Evolutionary conservation across 1,140 invertebrate species (phyloP).

Genomic region (Brachionus plicatilis): DNA sequence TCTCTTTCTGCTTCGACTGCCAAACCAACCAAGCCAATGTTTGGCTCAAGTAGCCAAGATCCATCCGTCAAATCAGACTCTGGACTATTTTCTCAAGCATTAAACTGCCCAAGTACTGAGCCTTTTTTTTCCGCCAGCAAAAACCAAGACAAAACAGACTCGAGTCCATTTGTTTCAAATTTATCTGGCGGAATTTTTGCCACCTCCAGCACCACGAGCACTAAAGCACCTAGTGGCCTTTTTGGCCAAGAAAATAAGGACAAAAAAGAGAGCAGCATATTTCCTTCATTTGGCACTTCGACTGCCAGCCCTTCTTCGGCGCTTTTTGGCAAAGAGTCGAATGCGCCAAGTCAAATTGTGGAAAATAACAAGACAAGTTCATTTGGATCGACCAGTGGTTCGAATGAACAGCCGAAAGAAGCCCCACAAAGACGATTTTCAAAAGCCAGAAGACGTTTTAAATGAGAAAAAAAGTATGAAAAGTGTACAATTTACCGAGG

Average conservation of each 20-base stretch:
- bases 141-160: too few relatives aligned
- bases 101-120: too few relatives aligned
- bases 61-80: too few relatives aligned
- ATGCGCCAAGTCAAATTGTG: background rate
- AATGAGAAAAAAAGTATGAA: background rate
- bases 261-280: background rate
- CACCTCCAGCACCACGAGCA: too few relatives aligned
- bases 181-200: too few relatives aligned
- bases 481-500: background rate
- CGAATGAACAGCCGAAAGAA: background rate
- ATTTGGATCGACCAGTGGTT: background rate
- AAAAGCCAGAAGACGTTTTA: background rate
- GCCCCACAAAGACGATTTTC: background rate
- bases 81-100: too few relatives aligned
- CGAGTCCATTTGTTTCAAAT: too few relatives aligned
- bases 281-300: background rate
- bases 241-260: background rate
- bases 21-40: background rate
- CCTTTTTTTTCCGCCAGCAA: too few relatives aligned
- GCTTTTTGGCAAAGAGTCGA: background rate
- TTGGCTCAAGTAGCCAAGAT: too few relatives aligned
- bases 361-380: background rate
- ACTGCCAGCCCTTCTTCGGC: background rate
- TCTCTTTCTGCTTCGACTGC: too few relatives aligned
- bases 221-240: background rate